phyloP scores from a whole-genome alignment of 2,888 invertebrate species.

The Ophioninae sp. region DNA sequence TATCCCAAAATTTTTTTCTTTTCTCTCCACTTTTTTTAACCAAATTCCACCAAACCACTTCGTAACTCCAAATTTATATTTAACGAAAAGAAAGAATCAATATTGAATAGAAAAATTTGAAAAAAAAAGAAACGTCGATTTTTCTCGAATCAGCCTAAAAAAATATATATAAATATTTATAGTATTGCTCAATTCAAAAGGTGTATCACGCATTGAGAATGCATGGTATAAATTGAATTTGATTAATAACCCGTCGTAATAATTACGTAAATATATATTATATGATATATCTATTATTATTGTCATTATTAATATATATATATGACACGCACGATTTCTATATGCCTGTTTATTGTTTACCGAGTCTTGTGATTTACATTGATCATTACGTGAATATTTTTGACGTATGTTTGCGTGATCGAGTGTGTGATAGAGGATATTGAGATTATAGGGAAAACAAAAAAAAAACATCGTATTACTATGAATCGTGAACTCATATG shows the following conservation, averaged over 20 bases:
- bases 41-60: no score
- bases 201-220: constrained; percentile 51
- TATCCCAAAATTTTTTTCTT: no score
- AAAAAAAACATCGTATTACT: constrained; percentile 18
- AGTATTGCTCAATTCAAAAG: constrained; percentile 49
- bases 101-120: no score
- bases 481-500: constrained; percentile 46
- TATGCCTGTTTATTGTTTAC: constrained; percentile 69
- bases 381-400: constrained; percentile 67
- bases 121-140: no score
- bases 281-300: constrained; percentile 37
- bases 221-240: constrained; percentile 53
- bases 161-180: constrained; percentile 12
- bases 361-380: constrained; percentile 59
- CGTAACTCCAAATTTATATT: no score
- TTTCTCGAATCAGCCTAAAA: no score
- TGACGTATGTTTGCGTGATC: constrained; percentile 53
- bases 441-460: constrained; percentile 40
- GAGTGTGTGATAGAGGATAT: constrained; percentile 58
- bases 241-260: constrained; percentile 54
- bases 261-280: constrained; percentile 42
- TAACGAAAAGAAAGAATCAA: no score
- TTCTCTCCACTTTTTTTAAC: no score
- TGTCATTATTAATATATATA: constrained; percentile 27
- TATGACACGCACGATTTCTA: constrained; percentile 68